These are phyloP conservation scores for Pogonus chalceus DNA, from an alignment of 1,140 invertebrate species.

Conservation along the genomic window DNA sequence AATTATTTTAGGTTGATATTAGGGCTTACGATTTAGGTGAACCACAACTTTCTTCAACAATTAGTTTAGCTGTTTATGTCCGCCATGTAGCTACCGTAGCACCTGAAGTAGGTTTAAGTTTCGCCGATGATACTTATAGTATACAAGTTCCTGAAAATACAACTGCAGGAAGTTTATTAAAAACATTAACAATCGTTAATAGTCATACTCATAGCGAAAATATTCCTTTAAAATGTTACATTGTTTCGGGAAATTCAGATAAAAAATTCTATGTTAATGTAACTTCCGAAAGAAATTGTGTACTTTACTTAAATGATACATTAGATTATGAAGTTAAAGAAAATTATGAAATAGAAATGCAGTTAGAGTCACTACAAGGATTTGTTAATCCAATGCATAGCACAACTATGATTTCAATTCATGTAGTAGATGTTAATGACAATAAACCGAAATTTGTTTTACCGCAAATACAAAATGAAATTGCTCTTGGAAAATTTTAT, in stretches of 20 bases:
- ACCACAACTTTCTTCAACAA: slow-evolving; percentile 68
- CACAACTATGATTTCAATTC: slow-evolving; percentile 64
- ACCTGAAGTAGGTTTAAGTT: slow-evolving; percentile 63
- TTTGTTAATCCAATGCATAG: slow-evolving; percentile 64
- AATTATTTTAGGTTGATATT: slow-evolving; percentile 56
- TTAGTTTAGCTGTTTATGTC: slow-evolving; percentile 70
- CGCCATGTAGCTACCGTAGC: slow-evolving; percentile 59
- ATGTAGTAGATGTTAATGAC: slow-evolving; percentile 79
- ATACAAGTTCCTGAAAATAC: slow-evolving; percentile 71
- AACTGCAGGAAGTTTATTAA: slow-evolving; percentile 53
- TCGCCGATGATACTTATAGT: slow-evolving; percentile 72
- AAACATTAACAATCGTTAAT: slow-evolving; percentile 64
- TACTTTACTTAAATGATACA: slow-evolving; percentile 54
- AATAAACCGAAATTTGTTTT: slow-evolving; percentile 74
- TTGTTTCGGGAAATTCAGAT: slow-evolving; percentile 58
- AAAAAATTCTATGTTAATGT: slow-evolving; percentile 59
- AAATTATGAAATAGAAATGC: slow-evolving; percentile 64
- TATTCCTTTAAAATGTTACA: slow-evolving; percentile 64
- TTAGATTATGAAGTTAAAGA: slow-evolving; percentile 67
- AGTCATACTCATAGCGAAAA: slow-evolving; percentile 49
- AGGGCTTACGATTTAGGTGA: slow-evolving; percentile 79
- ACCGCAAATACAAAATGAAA: slow-evolving; percentile 36
- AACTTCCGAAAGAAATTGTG: slow-evolving; percentile 69
- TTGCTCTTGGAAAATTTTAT: slow-evolving; percentile 50
- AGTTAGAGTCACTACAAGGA: slow-evolving; percentile 63